Evolutionary conservation across 2,113 vertebrate species (phyloP).

Genomic region (Prunella fulvescens): DNA sequence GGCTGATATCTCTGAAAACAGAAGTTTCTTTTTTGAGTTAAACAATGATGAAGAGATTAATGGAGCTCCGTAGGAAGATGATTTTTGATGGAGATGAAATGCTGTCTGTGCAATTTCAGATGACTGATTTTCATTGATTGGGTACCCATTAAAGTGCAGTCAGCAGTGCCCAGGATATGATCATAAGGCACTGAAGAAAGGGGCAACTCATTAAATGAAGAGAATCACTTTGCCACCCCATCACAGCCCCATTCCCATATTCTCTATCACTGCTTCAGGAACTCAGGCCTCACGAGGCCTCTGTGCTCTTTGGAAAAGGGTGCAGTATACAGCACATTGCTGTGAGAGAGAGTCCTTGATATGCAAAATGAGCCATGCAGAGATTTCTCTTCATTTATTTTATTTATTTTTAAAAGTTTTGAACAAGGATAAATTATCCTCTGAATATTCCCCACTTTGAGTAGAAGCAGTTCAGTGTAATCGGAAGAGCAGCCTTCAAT

Average conservation of each 20-base stretch:
- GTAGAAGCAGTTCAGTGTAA: neutral
- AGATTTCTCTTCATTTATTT: constrained; percentile 20
- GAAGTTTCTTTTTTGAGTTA: constrained; percentile 45
- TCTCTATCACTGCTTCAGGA: neutral
- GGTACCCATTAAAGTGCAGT: constrained; percentile 31
- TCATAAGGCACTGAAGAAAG: neutral
- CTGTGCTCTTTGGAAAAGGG: neutral
- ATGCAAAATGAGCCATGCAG: neutral
- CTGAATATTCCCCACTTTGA: neutral
- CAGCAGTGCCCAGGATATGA: constrained; percentile 15
- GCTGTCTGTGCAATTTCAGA: constrained; percentile 25
- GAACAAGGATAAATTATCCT: neutral
- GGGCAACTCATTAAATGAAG: constrained; percentile 23
- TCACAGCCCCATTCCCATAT: neutral
- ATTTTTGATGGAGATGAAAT: constrained; percentile 51
- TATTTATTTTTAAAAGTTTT: constrained; percentile 48
- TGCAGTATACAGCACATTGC: neutral
- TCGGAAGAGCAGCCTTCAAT: constrained; percentile 30
- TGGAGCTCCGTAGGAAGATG: constrained; percentile 18
- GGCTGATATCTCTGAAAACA: neutral
- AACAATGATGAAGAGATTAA: constrained; percentile 59
- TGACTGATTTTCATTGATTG: constrained; percentile 59
- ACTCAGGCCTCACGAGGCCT: neutral
- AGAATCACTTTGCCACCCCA: neutral
- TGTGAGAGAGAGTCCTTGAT: neutral